phyloP scores from a whole-genome alignment of 2,888 invertebrate genomes.

The Scaptomyza cyrtandrae region DNA sequence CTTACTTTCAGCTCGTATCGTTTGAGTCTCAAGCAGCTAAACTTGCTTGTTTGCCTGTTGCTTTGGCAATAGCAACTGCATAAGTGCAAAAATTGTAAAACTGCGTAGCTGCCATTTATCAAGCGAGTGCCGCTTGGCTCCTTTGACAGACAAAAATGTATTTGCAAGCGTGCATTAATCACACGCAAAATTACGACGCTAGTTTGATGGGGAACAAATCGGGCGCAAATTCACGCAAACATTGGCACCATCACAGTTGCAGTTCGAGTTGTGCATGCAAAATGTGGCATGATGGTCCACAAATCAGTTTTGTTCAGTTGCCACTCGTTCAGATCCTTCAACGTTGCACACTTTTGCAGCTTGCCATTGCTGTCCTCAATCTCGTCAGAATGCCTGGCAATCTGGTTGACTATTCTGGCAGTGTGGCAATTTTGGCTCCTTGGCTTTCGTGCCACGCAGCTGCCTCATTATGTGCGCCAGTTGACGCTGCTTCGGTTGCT shows the following conservation, averaged over 20 bases:
- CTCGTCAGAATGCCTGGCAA: constrained; percentile 52
- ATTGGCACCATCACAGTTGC: constrained; percentile 54
- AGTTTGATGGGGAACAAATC: constrained; percentile 75
- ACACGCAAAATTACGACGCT: constrained; percentile 57
- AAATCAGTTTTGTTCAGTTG: constrained; percentile 44
- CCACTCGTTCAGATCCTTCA: constrained; percentile 14
- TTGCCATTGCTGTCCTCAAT: constrained; percentile 44
- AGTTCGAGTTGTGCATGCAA: constrained; percentile 45
- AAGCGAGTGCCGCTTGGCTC: constrained; percentile 30
- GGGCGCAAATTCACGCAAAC: constrained; percentile 75
- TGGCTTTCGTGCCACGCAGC: constrained; percentile 51
- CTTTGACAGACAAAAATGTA: constrained; percentile 48
- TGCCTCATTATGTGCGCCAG: constrained; percentile 71
- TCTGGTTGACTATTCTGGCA: constrained; percentile 29
- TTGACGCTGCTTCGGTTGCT: constrained; percentile 29
- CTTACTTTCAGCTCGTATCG: constrained; percentile 5
- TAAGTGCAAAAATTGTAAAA: background rate
- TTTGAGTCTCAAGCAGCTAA: background rate
- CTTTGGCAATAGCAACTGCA: constrained; percentile 19
- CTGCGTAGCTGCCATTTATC: constrained; percentile 32
- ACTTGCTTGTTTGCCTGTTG: constrained; percentile 63
- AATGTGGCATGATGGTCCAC: constrained; percentile 29
- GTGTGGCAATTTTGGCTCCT: constrained; percentile 41
- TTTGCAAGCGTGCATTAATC: constrained; percentile 65
- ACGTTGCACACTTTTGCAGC: constrained; percentile 27